phyloP scores from a whole-genome alignment of 2,113 vertebrate species.

The Nestor notabilis region DNA sequence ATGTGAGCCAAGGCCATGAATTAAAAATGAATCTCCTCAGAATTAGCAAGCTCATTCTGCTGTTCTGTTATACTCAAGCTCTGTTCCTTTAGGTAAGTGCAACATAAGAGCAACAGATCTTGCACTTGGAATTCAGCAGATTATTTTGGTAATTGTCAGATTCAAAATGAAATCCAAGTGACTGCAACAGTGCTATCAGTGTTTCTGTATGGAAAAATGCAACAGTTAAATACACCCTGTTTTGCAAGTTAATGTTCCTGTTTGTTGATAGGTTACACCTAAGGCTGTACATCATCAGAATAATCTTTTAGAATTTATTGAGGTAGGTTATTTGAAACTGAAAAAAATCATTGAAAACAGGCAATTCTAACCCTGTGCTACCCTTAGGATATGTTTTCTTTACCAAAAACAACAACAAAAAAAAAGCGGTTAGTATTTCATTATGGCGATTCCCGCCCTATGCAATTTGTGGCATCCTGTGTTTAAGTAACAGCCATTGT shows the following conservation, averaged over 20 bases:
- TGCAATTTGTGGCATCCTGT: not conserved
- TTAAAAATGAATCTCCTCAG: slow-evolving; percentile 5
- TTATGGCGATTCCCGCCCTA: not conserved
- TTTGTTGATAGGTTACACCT: not conserved
- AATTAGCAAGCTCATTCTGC: not conserved
- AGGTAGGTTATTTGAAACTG: not conserved
- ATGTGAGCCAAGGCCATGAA: not conserved
- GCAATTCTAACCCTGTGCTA: not conserved
- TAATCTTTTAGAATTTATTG: not conserved
- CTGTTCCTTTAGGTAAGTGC: not conserved
- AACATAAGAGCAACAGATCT: not conserved
- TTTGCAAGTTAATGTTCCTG: not conserved
- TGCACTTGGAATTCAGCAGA: not conserved
- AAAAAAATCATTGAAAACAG: not conserved
- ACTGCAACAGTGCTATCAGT: not conserved
- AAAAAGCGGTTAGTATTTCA: not conserved
- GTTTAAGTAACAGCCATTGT: not conserved
- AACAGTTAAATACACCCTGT: not conserved
- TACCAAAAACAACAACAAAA: not conserved
- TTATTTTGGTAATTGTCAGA: not conserved
- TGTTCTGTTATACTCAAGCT: not conserved
- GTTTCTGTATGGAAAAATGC: not conserved
- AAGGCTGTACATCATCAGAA: not conserved
- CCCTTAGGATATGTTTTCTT: not conserved
- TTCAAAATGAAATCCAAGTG: not conserved